phyloP scores from a whole-genome alignment of 2,888 invertebrate genomes.

The Stenolophus ochropezus region DNA sequence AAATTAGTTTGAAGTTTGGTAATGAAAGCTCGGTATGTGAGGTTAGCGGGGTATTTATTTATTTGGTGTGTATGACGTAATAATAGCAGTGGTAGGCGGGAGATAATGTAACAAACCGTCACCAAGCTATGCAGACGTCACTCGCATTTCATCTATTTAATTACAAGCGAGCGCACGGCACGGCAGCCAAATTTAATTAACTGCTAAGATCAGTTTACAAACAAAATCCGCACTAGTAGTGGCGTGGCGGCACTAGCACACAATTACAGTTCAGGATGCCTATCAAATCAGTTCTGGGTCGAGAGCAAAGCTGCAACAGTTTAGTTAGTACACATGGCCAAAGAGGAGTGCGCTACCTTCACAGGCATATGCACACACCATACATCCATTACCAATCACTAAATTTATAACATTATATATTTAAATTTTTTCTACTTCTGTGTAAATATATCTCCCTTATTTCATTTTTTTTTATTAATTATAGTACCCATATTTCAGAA shows the following conservation, averaged over 20 bases:
- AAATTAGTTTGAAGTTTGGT: too few relatives aligned
- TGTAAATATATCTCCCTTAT: too few relatives aligned
- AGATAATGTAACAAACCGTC: slow-evolving; percentile 33
- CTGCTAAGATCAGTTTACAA: slow-evolving; percentile 60
- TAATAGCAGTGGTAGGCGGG: not conserved
- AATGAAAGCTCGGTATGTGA: not conserved
- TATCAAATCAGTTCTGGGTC: slow-evolving; percentile 52
- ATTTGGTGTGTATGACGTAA: slow-evolving; percentile 2
- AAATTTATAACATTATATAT: too few relatives aligned
- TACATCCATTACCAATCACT: too few relatives aligned
- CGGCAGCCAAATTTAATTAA: slow-evolving; percentile 58
- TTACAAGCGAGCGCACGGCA: slow-evolving; percentile 31
- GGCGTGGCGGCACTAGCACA: slow-evolving; percentile 43
- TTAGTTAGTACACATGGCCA: slow-evolving; percentile 16
- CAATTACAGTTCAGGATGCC: slow-evolving; percentile 47
- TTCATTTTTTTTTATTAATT: too few relatives aligned
- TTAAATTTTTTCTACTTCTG: too few relatives aligned
- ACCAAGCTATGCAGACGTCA: slow-evolving; percentile 35
- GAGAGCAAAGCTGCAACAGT: slow-evolving; percentile 47
- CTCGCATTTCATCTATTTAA: slow-evolving; percentile 59
- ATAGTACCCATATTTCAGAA: too few relatives aligned
- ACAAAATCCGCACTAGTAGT: slow-evolving; percentile 49
- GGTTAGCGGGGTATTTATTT: slow-evolving; percentile 5
- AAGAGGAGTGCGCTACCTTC: not conserved
- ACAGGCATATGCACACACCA: too few relatives aligned